Base-by-base conservation (phyloP, 2,113 vertebrate genomes). In the Ploceus nigricollis region DNA sequence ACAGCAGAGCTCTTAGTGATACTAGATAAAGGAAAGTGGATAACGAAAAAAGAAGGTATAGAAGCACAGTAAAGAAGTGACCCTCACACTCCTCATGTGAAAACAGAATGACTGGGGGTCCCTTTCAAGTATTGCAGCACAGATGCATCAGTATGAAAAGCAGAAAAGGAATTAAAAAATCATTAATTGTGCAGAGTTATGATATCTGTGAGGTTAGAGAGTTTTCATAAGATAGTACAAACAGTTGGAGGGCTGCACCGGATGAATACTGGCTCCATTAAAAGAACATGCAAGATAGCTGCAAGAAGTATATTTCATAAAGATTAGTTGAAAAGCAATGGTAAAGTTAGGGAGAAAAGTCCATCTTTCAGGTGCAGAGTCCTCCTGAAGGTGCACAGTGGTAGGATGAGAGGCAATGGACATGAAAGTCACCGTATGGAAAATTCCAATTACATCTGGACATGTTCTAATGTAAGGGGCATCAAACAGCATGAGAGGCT, bases 101-200 rank as follows among this genome's bases (percentile, higher is more conserved):
- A 85, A 61, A 27, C 3, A 61, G 30, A 65, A 61, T 4, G 30
- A 51, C 9, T 1, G 0, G 6, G 13, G 1, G 1, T 35, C 6
- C 6, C 16, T 73, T 73, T 82, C 50, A 56, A 56, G 3, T 39
- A 30, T 28, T 37, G 10, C 3, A 54, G 12, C 10, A 47, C 5
- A 61, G 35, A 60, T 17, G 1, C 5, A 25, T 69, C 17, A 56
- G 20, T 15, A 50, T 27, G 4, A 9, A 35, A 84, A 90, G 42
- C 9, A 69, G 19, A 81, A 68, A 31, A 71, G 6, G 3, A 64
- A 68, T 54, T 58, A 48, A 47, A 73, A 68, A 37, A 24, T 53
- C 11, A 25, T 23, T 13, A 68, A 30, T 35, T 15, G 11, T 68
- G 9, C 6, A 69, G 3, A 40, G 19, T 11, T 69, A 13, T 31